phyloP scores from a whole-genome alignment of 1,140 invertebrate genomes.

The Trissolcus basalis region DNA sequence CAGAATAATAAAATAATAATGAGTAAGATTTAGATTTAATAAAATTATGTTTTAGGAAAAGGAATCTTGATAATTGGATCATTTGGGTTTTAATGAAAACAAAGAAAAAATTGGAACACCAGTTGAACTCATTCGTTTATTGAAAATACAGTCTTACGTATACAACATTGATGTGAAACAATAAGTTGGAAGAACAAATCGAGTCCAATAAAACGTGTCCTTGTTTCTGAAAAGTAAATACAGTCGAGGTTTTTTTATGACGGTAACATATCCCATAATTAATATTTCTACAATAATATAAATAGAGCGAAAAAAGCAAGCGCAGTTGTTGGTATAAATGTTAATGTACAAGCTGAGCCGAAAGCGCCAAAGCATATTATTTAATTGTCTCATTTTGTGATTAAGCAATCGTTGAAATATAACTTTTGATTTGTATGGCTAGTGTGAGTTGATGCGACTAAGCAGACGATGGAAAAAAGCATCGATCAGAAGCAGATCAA shows the following conservation, averaged over 20 bases:
- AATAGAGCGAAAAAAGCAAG: slow-evolving; percentile 58
- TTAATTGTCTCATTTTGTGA: neutral
- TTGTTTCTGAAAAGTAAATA: slow-evolving; percentile 64
- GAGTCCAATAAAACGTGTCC: slow-evolving; percentile 19
- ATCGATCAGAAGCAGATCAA: slow-evolving; percentile 57
- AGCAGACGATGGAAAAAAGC: slow-evolving; percentile 29
- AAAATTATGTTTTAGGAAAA: no score
- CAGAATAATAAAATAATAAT: no score
- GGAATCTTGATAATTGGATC: no score
- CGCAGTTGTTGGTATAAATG: slow-evolving; percentile 12
- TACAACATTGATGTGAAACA: slow-evolving; percentile 55
- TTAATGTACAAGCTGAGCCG: slow-evolving; percentile 8
- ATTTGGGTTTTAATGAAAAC: no score
- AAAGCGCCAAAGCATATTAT: slow-evolving; percentile 10
- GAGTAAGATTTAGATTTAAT: no score
- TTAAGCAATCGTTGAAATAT: slow-evolving; percentile 8
- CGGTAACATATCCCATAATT: no score
- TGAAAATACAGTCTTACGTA: slow-evolving; percentile 66
- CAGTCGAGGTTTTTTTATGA: slow-evolving; percentile 23
- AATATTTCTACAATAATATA: slow-evolving; percentile 19
- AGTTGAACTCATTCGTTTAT: slow-evolving; percentile 61
- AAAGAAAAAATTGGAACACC: neutral
- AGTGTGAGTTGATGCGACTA: slow-evolving; percentile 21
- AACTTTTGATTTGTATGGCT: slow-evolving; percentile 5
- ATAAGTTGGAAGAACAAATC: slow-evolving; percentile 28